A percentile compares a stretch with the other conserved stretches of the same genome.
These are phyloP conservation scores for Clarias laeviceps DNA, from an alignment of 2,797 vertebrate genomes.

Conservation along the genomic window DNA sequence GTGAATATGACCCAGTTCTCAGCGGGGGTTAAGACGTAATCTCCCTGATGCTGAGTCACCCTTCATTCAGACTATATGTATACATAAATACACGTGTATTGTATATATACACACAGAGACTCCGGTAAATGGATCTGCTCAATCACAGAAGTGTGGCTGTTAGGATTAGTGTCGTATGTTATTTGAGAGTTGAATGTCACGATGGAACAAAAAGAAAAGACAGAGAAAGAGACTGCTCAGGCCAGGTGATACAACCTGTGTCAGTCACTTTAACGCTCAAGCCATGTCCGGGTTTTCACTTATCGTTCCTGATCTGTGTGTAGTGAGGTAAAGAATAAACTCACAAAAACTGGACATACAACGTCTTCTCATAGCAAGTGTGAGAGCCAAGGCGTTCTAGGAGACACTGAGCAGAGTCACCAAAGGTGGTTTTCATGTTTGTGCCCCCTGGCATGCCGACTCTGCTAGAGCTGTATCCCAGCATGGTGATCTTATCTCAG, in stretches of 20 bases:
- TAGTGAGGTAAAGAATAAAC: not conserved
- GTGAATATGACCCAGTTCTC: conserved; percentile 27
- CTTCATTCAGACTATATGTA: conserved; percentile 15
- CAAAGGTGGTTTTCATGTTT: not conserved
- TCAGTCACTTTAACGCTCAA: not conserved
- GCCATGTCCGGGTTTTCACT: not conserved
- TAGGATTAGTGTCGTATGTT: not conserved
- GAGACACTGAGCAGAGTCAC: not conserved
- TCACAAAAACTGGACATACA: not conserved
- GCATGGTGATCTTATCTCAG: not conserved
- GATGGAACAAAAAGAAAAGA: not conserved
- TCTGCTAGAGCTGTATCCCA: not conserved
- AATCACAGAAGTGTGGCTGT: not conserved
- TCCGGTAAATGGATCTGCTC: not conserved
- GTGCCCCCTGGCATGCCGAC: not conserved
- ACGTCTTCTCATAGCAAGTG: not conserved
- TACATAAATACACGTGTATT: not conserved
- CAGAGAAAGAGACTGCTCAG: not conserved
- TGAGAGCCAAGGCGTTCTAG: not conserved
- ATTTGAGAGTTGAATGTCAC: not conserved
- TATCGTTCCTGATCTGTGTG: not conserved
- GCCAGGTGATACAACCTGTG: no score
- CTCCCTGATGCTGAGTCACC: conserved; percentile 8
- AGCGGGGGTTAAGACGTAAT: not conserved
- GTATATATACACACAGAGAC: not conserved